Evolutionary conservation across 2,888 invertebrate genomes (phyloP), one percentile per base, ranked within the genome.

Genomic region (Bruchidius siliquastri): DNA sequence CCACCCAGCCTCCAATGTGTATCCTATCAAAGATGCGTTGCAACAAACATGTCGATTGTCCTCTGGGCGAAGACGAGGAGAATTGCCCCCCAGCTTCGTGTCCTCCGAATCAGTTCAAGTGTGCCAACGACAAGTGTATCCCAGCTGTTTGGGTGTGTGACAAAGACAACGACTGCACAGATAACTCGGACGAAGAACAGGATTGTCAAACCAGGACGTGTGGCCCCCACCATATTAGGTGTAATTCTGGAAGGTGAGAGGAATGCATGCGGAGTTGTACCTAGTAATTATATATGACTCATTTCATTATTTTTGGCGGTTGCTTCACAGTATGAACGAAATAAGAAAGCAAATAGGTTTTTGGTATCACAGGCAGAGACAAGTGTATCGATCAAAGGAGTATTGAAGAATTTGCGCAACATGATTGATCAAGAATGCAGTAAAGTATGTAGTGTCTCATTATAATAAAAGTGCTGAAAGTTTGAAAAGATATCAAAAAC

Each of bases 71-170:
- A 82, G 95, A 95, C 86, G 95, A 95, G 87, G 80, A 81, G 0
- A 89, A 91, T 79, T 95, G 95, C 82, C 90, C 91, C 71, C 90
- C 91, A 21, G 88, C 89, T 69, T 90, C 90, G 32, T 94, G 94
- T 84, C 90, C 92, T 49, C 88, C 90, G 67, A 90, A 90, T 80
- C 91, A 91, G 82, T 93, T 92, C 85, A 89, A 90, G 79, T 94
- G 94, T 84, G 88, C 87, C 72, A 91, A 91, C 84, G 92, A 92
- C 78, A 91, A 91, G 76, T 95, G 95, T 87, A 92, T 95, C 84
- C 93, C 94, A 22, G 88, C 88, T 22, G 92, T 93, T 76, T 95
- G 95, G 94, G 91, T 92, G 72, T 95, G 95, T 85, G 95, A 95
- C 87, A 90, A 89, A 21, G 93, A 93, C 84, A 88, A 90, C 74